Evolutionary conservation across 2,888 invertebrate species (phyloP), one percentile per base, ranked within the genome.

Genomic region (Cepaea hortensis): DNA sequence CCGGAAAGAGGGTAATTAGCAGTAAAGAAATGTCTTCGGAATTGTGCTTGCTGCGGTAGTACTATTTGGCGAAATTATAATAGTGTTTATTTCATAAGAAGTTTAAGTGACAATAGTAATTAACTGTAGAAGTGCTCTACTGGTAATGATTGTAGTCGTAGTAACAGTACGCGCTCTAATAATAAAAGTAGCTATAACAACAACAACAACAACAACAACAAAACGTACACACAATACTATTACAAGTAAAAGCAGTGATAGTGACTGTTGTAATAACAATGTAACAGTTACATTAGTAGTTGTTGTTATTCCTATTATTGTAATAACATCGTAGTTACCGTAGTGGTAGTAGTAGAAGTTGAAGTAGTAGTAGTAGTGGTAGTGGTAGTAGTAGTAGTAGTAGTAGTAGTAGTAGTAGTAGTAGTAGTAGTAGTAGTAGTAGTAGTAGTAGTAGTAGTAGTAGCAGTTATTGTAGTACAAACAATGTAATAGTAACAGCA

Each of bases 201-300:
- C 1, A 35, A 35, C 35, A 35, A 35, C 35, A 35, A 35, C 1
- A 35, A 35, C n/a, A n/a, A n/a, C n/a, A n/a, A n/a, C n/a, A 35
- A 1, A 35, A 35, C 35, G 1, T 35, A 35, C 35, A 1, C 1
- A 35, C 1, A 82, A 35, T 65, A 82, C 68, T 70, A 70, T 46
- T 70, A 82, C 68, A 35, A 82, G 84, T 76, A 76, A 73, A 50
- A 84, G 84, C 50, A 75, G 84, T 62, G 73, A 73, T 75, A 76
- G 84, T 84, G 50, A 76, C 73, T 73, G 84, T 84, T 73, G 84
- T 75, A 84, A 73, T 84, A 75, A 76, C 72, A 73, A 48, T 84
- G 83, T 83, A 83, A 72, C 70, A 83, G 83, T 83, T 62, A 68
- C 65, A 82, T 62, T 82, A 82, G 82, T 82, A 82, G 65, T 62